phyloP scores from a whole-genome alignment of 2,113 vertebrate species.

The Struthidea cinerea region DNA sequence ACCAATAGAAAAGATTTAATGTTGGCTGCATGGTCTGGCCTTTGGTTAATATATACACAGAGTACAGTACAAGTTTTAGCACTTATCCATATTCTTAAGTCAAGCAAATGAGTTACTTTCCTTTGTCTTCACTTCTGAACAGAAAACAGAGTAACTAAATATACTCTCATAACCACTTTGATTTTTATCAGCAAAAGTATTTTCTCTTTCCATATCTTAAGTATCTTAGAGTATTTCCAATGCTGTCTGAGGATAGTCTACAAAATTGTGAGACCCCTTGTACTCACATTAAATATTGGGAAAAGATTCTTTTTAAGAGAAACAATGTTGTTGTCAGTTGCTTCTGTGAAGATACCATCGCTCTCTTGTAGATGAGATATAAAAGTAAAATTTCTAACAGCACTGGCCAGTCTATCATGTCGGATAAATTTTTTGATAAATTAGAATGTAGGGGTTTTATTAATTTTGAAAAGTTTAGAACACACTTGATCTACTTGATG shows the following conservation, averaged over 20 bases:
- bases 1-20: not conserved
- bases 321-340: not conserved
- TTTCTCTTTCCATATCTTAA: not conserved
- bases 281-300: not conserved
- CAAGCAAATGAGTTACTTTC: not conserved
- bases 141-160: not conserved
- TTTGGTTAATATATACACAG: not conserved
- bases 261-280: not conserved
- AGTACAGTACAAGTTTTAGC: not conserved
- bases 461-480: not conserved
- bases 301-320: not conserved
- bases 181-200: not conserved
- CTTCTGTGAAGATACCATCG: not conserved
- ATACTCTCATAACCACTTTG: not conserved
- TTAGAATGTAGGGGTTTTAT: accelerated
- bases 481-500: not conserved
- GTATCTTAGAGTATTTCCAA: not conserved
- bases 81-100: not conserved
- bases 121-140: not conserved
- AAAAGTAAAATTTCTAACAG: not conserved
- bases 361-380: not conserved
- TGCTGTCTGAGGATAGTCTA: not conserved
- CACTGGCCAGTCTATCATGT: not conserved
- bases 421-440: not conserved
- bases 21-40: not conserved